A percentile compares a stretch with the other conserved stretches of the same genome.
Evolutionary conservation across 2,797 vertebrate species (phyloP).

Genomic region (Rhinogobio ventralis): DNA sequence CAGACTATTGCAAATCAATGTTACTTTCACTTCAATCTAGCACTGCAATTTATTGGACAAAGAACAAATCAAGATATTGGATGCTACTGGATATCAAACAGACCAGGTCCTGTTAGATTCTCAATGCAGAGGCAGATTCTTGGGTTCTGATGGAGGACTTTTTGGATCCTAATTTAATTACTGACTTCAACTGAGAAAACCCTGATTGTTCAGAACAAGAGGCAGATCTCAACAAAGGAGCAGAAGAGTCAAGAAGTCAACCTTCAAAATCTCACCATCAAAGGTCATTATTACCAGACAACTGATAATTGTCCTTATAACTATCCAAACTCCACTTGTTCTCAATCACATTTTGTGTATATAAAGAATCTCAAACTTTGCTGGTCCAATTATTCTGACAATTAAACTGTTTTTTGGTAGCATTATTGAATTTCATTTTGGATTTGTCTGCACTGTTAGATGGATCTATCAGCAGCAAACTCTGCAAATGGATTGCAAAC

Average conservation of each 20-base stretch:
- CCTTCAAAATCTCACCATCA: background rate
- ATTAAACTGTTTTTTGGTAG: background rate
- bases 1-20: constrained; percentile 40
- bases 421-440: background rate
- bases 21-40: constrained; percentile 16
- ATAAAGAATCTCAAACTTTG: background rate
- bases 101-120: background rate
- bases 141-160: background rate
- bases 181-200: background rate
- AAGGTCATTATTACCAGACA: background rate
- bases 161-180: background rate
- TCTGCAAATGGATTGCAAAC: background rate
- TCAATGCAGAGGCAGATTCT: background rate
- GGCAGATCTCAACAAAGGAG: background rate
- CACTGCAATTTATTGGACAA: constrained; percentile 17
- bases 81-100: constrained; percentile 14
- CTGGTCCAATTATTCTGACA: background rate
- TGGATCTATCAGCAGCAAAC: background rate
- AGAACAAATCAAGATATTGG: constrained; percentile 1
- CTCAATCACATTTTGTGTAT: background rate
- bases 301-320: background rate
- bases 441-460: background rate
- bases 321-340: too few species aligned
- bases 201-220: background rate
- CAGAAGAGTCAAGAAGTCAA: background rate